These are phyloP conservation scores for Hydractinia echinata DNA, from an alignment of 30 jellyfish, hydroid and myxozoan species.

Conservation along the genomic window DNA sequence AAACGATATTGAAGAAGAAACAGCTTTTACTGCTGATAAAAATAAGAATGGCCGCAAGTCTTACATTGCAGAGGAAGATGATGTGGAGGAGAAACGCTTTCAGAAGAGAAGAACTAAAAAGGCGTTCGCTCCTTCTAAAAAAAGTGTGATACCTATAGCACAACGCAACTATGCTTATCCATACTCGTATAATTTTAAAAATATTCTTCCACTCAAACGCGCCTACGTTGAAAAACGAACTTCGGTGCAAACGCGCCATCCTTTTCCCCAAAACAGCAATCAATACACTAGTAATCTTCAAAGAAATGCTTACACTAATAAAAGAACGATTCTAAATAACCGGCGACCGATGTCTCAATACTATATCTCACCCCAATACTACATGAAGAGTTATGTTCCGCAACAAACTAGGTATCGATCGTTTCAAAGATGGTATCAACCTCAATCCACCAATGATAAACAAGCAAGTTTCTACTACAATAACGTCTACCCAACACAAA, in stretches of 20 bases:
- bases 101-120: background rate
- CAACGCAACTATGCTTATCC: background rate
- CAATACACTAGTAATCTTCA: too few relatives aligned
- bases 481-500: background rate
- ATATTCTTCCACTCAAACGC: too few relatives aligned
- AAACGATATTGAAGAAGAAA: background rate
- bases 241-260: too few relatives aligned
- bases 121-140: background rate
- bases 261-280: too few relatives aligned
- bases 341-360: too few relatives aligned
- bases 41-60: background rate
- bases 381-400: too few relatives aligned
- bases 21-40: background rate
- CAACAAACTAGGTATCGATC: background rate
- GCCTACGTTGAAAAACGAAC: too few relatives aligned
- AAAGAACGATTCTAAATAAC: too few relatives aligned
- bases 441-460: background rate
- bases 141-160: background rate
- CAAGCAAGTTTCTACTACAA: background rate
- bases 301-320: too few relatives aligned
- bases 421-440: background rate
- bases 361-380: too few relatives aligned
- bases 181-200: too few relatives aligned
- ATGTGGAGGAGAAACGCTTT: background rate
- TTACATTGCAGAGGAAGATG: background rate